These are phyloP conservation scores for Torymus tubicola DNA, from an alignment of 2,888 invertebrate species.

Conservation along the genomic window DNA sequence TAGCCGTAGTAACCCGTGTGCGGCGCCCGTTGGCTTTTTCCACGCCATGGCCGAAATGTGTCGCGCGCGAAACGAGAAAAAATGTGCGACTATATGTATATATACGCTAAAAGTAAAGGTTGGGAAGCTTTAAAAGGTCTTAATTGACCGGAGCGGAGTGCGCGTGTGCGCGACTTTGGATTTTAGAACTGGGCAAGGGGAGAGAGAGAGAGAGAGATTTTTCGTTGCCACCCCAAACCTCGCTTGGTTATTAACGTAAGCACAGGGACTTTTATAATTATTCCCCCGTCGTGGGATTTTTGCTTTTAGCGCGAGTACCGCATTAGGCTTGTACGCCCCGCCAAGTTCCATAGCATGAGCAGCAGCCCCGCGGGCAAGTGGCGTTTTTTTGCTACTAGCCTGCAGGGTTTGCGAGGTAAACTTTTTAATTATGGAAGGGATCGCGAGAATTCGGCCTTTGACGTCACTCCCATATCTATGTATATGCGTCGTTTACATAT, in stretches of 20 bases:
- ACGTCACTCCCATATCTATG: no score
- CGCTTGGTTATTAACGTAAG: conserved; percentile 8
- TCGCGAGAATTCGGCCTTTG: no score
- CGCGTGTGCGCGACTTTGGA: neutral
- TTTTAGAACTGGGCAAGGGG: neutral
- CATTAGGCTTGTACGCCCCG: neutral
- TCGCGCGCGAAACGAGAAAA: conserved; percentile 29
- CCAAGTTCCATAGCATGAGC: no score
- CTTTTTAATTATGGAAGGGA: no score
- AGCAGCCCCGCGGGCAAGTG: no score
- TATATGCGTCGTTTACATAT: no score
- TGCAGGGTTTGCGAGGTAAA: no score
- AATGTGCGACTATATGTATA: neutral
- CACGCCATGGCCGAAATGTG: neutral
- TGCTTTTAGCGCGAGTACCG: neutral
- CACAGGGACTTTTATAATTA: conserved; percentile 32
- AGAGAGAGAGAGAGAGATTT: neutral
- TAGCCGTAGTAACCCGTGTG: neutral
- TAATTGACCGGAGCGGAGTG: conserved; percentile 41
- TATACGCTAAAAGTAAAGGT: no score
- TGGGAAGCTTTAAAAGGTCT: conserved; percentile 40
- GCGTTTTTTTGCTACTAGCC: no score
- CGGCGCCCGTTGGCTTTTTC: conserved; percentile 1
- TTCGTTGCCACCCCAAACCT: neutral
- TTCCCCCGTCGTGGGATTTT: neutral